Percentiles rank a stretch among this genome's conserved stretches.
Conservation (phyloP, 2,113 vertebrate genomes). For the Agapornis roseicollis region DNA sequence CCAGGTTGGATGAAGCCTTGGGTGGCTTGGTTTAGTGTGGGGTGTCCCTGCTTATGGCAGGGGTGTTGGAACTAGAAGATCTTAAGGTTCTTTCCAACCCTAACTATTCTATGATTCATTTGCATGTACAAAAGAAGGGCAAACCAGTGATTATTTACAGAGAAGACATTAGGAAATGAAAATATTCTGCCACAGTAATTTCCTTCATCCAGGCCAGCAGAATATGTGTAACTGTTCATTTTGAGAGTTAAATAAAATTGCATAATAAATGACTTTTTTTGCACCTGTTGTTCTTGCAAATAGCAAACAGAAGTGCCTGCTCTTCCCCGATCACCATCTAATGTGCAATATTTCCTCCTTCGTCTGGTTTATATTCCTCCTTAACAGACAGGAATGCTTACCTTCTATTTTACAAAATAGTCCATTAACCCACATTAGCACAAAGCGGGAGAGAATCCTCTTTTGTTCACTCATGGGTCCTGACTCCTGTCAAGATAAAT, state of each 20-base stretch:
- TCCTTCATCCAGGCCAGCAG: neutral
- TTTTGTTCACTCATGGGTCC: neutral
- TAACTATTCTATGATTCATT: no score
- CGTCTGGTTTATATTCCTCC: neutral
- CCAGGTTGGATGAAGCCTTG: no score
- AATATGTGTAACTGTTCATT: neutral
- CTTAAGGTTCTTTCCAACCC: no score
- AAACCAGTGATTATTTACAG: neutral
- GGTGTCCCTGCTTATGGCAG: no score
- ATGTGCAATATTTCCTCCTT: neutral
- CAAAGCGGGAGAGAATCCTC: neutral
- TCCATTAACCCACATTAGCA: neutral
- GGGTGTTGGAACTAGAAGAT: no score
- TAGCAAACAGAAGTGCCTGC: neutral
- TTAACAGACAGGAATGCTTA: neutral
- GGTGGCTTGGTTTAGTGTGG: no score
- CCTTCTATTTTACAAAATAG: neutral
- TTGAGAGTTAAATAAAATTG: neutral
- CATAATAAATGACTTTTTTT: neutral
- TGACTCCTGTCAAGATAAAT: neutral
- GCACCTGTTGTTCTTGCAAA: neutral
- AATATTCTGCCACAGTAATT: neutral
- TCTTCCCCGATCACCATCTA: neutral
- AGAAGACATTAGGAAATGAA: neutral
- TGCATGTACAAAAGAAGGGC: neutral